Conservation (phyloP, 2,888 invertebrate species). For the Tenthredo notha region DNA sequence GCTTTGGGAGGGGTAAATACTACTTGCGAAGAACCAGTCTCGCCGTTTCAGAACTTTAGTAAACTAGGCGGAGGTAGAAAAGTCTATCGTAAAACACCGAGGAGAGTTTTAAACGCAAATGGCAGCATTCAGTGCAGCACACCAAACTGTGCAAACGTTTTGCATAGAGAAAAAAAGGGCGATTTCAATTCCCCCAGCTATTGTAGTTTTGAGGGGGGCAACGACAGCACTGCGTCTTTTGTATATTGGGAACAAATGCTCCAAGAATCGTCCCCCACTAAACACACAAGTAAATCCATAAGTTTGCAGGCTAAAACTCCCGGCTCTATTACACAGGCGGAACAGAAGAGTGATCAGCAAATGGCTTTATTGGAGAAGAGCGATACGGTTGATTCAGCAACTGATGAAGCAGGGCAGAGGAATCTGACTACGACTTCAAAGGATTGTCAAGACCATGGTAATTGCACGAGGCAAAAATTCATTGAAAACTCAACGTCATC, state of each 20-base stretch:
- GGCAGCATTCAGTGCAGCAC: background rate
- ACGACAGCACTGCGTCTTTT: background rate
- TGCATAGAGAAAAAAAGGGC: background rate
- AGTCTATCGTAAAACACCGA: constrained; percentile 62
- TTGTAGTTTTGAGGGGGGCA: background rate
- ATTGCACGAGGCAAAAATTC: background rate
- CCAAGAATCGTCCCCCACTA: background rate
- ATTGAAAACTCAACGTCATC: background rate
- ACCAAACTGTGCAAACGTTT: constrained; percentile 25
- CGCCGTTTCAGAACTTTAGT: constrained; percentile 8
- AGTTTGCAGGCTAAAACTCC: background rate
- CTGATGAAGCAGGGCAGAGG: background rate
- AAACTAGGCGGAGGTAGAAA: constrained; percentile 50
- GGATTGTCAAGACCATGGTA: background rate
- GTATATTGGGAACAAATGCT: background rate
- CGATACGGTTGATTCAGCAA: background rate
- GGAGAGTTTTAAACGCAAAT: constrained; percentile 41
- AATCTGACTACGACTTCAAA: background rate
- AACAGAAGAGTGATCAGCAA: background rate
- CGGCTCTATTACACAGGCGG: too few species aligned
- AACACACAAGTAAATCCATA: background rate
- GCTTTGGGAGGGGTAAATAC: background rate
- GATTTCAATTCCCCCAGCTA: background rate
- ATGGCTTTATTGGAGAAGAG: constrained; percentile 4
- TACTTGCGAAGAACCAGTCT: background rate